Percentiles rank a stretch among this genome's conserved stretches.
Evolutionary conservation across 2,113 vertebrate species (phyloP).

Genomic region (Pithys albifrons): DNA sequence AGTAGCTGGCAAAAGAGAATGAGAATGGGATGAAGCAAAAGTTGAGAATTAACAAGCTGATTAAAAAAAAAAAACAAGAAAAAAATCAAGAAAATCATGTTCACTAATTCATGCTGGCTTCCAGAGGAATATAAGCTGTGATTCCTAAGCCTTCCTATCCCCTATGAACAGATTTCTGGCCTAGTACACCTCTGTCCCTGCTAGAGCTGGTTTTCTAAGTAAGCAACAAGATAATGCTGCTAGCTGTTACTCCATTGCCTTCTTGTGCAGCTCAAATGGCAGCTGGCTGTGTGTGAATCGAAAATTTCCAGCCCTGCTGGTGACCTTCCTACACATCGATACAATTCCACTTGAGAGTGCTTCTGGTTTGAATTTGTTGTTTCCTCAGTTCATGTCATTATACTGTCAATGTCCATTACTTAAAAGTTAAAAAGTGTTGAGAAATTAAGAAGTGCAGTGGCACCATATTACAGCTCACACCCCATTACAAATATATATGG

Average conservation of each 20-base stretch:
- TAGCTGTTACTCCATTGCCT: neutral
- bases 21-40: neutral
- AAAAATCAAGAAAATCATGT: neutral
- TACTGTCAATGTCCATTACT: neutral
- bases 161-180: neutral
- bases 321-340: neutral
- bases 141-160: neutral
- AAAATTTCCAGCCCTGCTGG: neutral
- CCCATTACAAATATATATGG: neutral
- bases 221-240: neutral
- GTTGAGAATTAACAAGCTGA: neutral
- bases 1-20: neutral
- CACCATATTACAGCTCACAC: rapidly evolving
- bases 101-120: neutral
- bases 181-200: too few species aligned
- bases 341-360: neutral
- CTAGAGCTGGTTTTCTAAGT: neutral
- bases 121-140: neutral
- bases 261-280: neutral
- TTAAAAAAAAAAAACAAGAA: neutral
- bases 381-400: neutral
- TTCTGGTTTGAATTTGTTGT: neutral
- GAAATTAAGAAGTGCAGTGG: neutral
- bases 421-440: neutral
- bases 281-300: neutral